Percentiles rank a stretch among this genome's conserved stretches.
phyloP scores from a whole-genome alignment of 2,888 invertebrate genomes.

The Fragum whitleyi region DNA sequence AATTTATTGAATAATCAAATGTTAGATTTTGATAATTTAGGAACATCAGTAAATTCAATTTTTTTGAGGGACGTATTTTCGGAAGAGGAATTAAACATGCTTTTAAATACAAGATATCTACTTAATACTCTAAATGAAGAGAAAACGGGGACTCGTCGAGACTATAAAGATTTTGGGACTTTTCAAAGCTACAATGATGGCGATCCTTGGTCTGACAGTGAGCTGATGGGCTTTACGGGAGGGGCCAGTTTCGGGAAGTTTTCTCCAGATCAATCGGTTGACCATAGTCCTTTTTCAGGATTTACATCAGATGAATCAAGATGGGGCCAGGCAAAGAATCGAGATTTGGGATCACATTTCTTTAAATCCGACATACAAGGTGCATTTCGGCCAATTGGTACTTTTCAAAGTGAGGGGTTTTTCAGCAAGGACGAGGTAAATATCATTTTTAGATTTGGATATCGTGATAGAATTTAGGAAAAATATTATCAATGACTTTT shows the following conservation, averaged over 20 bases:
- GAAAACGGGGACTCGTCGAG: not conserved
- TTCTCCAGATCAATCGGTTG: not conserved
- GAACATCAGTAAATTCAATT: not conserved
- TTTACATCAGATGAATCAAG: not conserved
- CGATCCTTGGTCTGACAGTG: not conserved
- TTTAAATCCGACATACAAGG: not conserved
- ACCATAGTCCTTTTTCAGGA: not conserved
- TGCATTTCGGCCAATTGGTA: not conserved
- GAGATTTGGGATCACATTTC: not conserved
- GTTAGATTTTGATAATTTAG: not conserved
- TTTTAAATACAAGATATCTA: not conserved
- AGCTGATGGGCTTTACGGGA: not conserved
- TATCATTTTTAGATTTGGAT: not conserved
- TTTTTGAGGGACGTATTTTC: not conserved
- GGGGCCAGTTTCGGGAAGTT: conserved; percentile 8
- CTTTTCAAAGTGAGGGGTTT: not conserved
- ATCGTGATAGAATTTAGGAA: not conserved
- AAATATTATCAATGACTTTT: no score
- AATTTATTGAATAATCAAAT: not conserved
- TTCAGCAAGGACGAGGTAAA: conserved; percentile 11
- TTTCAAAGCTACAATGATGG: not conserved
- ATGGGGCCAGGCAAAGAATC: conserved; percentile 8
- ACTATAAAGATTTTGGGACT: not conserved
- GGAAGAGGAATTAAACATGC: not conserved
- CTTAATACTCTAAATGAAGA: not conserved